phyloP scores from a whole-genome alignment of 2,113 vertebrate genomes.

The Aegotheles bennettii region DNA sequence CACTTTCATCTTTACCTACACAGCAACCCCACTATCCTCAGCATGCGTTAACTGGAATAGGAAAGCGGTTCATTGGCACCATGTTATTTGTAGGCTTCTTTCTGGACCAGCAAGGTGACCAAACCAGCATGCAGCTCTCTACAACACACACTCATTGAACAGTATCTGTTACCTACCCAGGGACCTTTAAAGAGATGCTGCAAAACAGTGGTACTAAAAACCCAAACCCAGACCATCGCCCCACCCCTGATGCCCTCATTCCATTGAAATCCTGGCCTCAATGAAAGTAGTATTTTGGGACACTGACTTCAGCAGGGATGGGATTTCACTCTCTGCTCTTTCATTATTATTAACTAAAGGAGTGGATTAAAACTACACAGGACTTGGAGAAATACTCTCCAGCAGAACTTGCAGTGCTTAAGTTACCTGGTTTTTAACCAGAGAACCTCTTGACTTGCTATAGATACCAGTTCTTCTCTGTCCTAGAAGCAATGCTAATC shows the following conservation, averaged over 20 bases:
- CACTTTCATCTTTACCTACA: background rate
- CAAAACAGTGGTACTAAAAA: background rate
- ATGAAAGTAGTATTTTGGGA: background rate
- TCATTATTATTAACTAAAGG: background rate
- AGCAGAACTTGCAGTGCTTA: background rate
- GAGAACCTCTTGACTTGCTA: background rate
- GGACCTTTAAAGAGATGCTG: background rate
- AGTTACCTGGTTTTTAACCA: background rate
- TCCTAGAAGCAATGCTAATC: constrained; percentile 28
- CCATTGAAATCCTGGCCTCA: background rate
- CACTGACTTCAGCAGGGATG: background rate
- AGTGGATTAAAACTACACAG: background rate
- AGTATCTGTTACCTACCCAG: background rate
- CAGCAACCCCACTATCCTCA: background rate
- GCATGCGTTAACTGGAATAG: background rate
- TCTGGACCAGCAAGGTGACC: background rate
- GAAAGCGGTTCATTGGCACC: background rate
- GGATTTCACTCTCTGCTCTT: background rate
- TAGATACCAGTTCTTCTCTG: background rate
- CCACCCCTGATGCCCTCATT: background rate
- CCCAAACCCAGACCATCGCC: background rate
- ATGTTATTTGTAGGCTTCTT: background rate
- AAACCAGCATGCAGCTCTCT: background rate
- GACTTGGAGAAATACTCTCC: background rate
- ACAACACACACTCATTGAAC: background rate